A percentile compares a stretch with the other conserved stretches of the same genome.
These are phyloP conservation scores for Seira sanloemensis DNA, from an alignment of 2,888 invertebrate genomes.

Conservation along the genomic window DNA sequence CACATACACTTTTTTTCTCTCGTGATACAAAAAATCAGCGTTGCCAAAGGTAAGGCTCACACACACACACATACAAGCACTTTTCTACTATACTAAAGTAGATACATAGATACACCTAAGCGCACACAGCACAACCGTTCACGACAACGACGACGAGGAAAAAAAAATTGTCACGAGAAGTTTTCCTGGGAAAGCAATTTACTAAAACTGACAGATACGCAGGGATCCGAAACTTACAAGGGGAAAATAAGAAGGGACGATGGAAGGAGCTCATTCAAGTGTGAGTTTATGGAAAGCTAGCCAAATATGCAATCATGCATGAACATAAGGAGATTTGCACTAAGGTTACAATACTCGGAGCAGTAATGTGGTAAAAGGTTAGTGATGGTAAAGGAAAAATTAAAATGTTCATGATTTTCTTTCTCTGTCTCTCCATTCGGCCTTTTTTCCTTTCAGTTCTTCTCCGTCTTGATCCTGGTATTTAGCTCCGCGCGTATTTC, in stretches of 20 bases:
- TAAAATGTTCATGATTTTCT: neutral
- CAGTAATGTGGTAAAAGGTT: slow-evolving; percentile 1
- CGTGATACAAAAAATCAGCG: too few species aligned
- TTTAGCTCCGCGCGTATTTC: slow-evolving; percentile 23
- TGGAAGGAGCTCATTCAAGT: slow-evolving; percentile 17
- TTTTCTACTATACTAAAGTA: too few species aligned
- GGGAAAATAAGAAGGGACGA: neutral
- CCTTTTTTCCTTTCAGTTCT: slow-evolving; percentile 16
- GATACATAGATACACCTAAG: too few species aligned
- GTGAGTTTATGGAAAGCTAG: slow-evolving; percentile 45
- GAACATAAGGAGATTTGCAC: slow-evolving; percentile 19
- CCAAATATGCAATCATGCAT: slow-evolving; percentile 56
- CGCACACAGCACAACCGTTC: too few species aligned
- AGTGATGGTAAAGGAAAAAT: neutral
- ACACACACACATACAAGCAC: too few species aligned
- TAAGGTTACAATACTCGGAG: neutral
- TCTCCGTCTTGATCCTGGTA: slow-evolving; percentile 28
- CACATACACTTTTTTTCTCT: too few species aligned
- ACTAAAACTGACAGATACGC: slow-evolving; percentile 21
- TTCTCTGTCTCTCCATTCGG: neutral
- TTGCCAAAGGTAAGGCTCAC: too few species aligned
- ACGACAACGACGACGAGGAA: neutral
- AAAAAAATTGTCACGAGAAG: slow-evolving; percentile 37
- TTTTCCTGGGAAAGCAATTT: slow-evolving; percentile 52
- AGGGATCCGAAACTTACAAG: neutral